phyloP scores from a whole-genome alignment of 2,113 vertebrate species.

The Hyperopisus bebe region DNA sequence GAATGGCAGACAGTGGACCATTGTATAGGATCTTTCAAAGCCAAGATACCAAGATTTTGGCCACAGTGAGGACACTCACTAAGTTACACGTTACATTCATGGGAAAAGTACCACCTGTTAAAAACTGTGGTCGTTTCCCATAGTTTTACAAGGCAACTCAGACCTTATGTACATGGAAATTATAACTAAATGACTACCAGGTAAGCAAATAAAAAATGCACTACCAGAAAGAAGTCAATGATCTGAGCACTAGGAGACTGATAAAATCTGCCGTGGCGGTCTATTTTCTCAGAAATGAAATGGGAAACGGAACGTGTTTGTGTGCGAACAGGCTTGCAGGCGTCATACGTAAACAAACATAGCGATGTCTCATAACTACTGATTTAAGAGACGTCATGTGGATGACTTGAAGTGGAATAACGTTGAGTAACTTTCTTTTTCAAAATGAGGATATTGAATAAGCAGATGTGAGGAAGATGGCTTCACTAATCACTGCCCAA shows the following conservation, averaged over 20 bases:
- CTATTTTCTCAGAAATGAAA: neutral
- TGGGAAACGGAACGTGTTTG: neutral
- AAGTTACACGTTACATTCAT: constrained; percentile 41
- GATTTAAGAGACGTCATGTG: neutral
- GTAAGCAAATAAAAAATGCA: neutral
- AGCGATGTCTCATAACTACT: neutral
- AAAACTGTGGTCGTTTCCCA: constrained; percentile 30
- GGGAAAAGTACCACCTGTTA: constrained; percentile 38
- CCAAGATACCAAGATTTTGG: constrained; percentile 28
- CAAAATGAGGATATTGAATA: neutral
- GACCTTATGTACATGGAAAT: neutral
- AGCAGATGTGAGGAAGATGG: neutral
- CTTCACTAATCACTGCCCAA: neutral
- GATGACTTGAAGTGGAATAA: neutral
- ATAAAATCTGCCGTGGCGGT: neutral
- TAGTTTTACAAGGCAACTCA: constrained; percentile 44
- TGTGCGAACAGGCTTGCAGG: neutral
- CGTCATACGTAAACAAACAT: neutral
- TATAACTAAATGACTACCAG: neutral
- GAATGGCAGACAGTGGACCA: neutral
- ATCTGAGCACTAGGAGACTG: neutral
- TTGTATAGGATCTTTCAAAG: constrained; percentile 18
- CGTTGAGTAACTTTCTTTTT: neutral
- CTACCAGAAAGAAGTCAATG: neutral
- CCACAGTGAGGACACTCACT: constrained; percentile 6